Conservation (phyloP, 2,888 invertebrate species). For the Leucophora obtusa region DNA sequence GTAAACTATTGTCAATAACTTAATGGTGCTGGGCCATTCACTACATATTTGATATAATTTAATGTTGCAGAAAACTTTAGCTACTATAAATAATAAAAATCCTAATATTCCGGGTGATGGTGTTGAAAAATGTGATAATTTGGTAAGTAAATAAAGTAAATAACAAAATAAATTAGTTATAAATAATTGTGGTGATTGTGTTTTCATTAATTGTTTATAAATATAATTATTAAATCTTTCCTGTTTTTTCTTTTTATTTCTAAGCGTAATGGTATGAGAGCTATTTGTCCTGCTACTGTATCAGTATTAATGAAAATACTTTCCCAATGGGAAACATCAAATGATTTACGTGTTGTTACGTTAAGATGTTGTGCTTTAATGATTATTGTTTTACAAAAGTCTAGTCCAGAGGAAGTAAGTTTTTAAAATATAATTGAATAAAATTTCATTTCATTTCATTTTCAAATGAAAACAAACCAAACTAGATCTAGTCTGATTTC, state of each 20-base stretch:
- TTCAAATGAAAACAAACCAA: no score
- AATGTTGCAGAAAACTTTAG: slow-evolving; percentile 77
- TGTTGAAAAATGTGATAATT: slow-evolving; percentile 77
- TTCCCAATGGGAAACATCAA: slow-evolving; percentile 77
- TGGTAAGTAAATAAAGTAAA: slow-evolving; percentile 74
- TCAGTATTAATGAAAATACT: slow-evolving; percentile 81
- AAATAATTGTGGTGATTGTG: slow-evolving; percentile 12
- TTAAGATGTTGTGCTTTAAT: slow-evolving; percentile 81
- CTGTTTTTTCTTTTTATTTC: neutral
- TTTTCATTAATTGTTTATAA: neutral
- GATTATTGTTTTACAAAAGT: slow-evolving; percentile 81
- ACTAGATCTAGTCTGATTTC: no score
- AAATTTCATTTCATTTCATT: no score
- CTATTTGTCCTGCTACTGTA: slow-evolving; percentile 82
- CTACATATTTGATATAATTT: slow-evolving; percentile 31
- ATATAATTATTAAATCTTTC: slow-evolving; percentile 7
- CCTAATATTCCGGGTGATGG: slow-evolving; percentile 77
- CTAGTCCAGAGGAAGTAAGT: slow-evolving; percentile 80
- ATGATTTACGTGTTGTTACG: slow-evolving; percentile 78
- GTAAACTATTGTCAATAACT: slow-evolving; percentile 60
- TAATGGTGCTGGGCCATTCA: slow-evolving; percentile 54
- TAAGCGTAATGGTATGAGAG: slow-evolving; percentile 81
- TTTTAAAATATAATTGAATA: neutral
- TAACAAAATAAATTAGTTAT: slow-evolving; percentile 7
- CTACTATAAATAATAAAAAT: slow-evolving; percentile 75